Percentiles rank a stretch among this genome's conserved stretches.
Conservation (phyloP, 2,797 vertebrate genomes). For the Thalassophryne amazonica region DNA sequence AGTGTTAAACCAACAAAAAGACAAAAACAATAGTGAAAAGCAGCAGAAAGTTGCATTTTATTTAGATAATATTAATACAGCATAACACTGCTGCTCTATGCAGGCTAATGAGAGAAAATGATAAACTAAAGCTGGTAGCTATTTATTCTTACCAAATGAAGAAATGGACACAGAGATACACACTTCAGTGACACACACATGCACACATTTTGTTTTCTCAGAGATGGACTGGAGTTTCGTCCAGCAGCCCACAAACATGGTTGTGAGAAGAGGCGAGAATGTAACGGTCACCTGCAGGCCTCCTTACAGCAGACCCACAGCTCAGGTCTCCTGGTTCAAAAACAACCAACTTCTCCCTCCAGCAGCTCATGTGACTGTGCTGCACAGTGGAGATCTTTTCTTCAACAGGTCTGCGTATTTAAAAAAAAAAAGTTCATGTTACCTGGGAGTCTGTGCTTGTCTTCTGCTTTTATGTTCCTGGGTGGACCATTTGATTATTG, state of each 20-base stretch:
- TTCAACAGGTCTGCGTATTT: conserved; percentile 65
- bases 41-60: too few relatives aligned
- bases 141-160: too few relatives aligned
- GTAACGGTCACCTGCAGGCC: conserved; percentile 69
- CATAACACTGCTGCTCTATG: too few relatives aligned
- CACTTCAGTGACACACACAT: not conserved
- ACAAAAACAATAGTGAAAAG: too few relatives aligned
- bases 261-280: conserved; percentile 61
- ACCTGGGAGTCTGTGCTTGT: not conserved
- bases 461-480: not conserved
- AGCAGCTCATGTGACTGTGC: conserved; percentile 28
- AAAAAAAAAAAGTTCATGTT: too few relatives aligned
- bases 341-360: conserved; percentile 61
- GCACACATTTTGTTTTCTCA: conserved; percentile 32
- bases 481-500: not conserved
- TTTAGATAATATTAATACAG: too few relatives aligned
- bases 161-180: not conserved
- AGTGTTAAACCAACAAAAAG: too few relatives aligned
- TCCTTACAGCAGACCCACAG: conserved; percentile 67
- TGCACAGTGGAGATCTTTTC: conserved; percentile 72
- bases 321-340: conserved; percentile 76
- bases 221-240: conserved; percentile 76
- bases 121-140: too few relatives aligned
- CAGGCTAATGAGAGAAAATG: too few relatives aligned
- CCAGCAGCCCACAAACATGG: conserved; percentile 65